Evolutionary conservation across 2,113 vertebrate species (phyloP).

Genomic region (Ptyas mucosa): DNA sequence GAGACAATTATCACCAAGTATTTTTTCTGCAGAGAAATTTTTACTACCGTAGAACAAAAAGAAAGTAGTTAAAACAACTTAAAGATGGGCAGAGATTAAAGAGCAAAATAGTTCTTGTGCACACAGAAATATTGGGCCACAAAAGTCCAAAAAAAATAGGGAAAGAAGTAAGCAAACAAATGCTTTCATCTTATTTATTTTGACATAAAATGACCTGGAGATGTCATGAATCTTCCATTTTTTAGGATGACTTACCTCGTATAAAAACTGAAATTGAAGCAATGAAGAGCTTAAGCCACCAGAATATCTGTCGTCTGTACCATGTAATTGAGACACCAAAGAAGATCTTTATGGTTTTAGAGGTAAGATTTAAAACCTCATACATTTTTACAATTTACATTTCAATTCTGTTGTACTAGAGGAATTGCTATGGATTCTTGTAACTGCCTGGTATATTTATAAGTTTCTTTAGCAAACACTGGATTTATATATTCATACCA

Average conservation of each 20-base stretch:
- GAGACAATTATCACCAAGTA: background rate
- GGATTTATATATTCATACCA: background rate
- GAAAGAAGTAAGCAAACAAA: background rate
- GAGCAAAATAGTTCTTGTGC: background rate
- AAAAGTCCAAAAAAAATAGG: background rate
- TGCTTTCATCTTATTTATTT: background rate
- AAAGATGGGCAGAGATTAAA: background rate
- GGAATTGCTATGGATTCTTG: background rate
- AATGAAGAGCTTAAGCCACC: slow-evolving; percentile 91
- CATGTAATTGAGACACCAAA: slow-evolving; percentile 89
- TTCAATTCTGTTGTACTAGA: background rate
- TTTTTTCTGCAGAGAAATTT: background rate
- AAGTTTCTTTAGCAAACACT: background rate
- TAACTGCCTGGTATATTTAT: background rate
- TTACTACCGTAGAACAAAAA: background rate
- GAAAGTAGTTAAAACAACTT: background rate
- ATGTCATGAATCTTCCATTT: slow-evolving; percentile 27
- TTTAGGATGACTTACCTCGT: slow-evolving; percentile 86
- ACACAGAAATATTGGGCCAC: background rate
- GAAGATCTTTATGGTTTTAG: slow-evolving; percentile 92
- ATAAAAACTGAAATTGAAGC: slow-evolving; percentile 92
- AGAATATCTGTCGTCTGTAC: slow-evolving; percentile 89
- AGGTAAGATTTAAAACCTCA: slow-evolving; percentile 71
- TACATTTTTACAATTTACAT: rapidly evolving
- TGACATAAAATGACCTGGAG: background rate